Evolutionary conservation across 2,888 invertebrate genomes (phyloP), one percentile per base, ranked within the genome.

Genomic region (Drosophila monieri): DNA sequence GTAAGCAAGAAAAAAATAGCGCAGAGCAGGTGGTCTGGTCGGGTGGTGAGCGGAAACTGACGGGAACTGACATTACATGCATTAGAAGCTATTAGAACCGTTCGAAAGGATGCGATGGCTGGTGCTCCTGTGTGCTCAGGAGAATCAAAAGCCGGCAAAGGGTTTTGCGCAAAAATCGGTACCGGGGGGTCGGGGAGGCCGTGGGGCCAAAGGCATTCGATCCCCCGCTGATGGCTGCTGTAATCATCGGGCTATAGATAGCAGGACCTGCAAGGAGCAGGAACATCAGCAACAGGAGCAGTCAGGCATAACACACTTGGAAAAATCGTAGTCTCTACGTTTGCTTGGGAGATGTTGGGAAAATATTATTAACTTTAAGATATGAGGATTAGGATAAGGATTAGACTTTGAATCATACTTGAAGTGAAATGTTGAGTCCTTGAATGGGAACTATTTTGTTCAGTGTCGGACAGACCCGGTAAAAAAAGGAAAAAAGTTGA

Each of bases 41-140:
- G 46, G 35, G 25, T 21, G 48, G 18, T 49, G 61, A 52, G 64
- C 73, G 84, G 84, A 80, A 83, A 71, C 77, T 86, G 80, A 80
- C 77, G 78, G 75, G 77, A 79, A 73, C 75, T 86, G 84, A 86
- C 86, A 83, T 80, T 77, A 85, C 84, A 83, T 83, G 80, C 80
- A 85, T 86, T 86, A 80, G 86, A 77, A 80, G 86, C 80, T 80
- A 83, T 86, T 83, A 80, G 84, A 69, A 70, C 48, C 43, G 23
- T 70, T 54, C 71, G 71, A 69, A 48, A 51, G 69, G 72, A 71
- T 69, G 69, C 62, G 44, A 55, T 32, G 21, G 49, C 41, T 35
- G 35, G 35, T 67, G 46, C 72, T 37, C 60, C 70, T 65, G 64
- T 54, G 46, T 59, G 69, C 66, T 73, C 56, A 72, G 71, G 52